Conservation (phyloP, 2,797 vertebrate species). For the Thaleichthys pacificus region DNA sequence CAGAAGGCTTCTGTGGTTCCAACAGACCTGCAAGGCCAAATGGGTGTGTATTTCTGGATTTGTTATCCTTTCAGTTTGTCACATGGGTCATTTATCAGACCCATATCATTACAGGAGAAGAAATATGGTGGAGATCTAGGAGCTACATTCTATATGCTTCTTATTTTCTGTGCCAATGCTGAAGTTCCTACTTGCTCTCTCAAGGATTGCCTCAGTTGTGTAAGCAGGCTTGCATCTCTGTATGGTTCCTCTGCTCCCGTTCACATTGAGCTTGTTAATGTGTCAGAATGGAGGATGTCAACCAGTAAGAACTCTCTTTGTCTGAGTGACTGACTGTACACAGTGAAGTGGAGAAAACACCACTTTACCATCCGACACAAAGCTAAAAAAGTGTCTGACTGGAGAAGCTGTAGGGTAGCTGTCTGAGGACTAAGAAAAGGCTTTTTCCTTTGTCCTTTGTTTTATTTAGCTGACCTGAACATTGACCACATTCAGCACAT, state of each 20-base stretch:
- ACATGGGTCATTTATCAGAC: constrained; percentile 50
- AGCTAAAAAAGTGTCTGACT: no score
- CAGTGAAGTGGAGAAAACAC: constrained; percentile 21
- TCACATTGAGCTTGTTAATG: constrained; percentile 15
- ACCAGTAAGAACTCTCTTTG: constrained; percentile 35
- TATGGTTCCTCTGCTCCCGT: constrained; percentile 11
- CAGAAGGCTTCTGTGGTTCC: constrained; percentile 50
- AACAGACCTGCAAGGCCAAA: constrained; percentile 57
- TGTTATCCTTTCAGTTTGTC: constrained; percentile 44
- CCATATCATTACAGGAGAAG: constrained; percentile 41
- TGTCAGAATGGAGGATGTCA: constrained; percentile 41
- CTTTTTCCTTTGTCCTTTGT: no score
- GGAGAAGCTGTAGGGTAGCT: no score
- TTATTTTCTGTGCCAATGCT: constrained; percentile 18
- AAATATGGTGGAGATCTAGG: constrained; percentile 17
- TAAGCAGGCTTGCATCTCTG: constrained; percentile 33
- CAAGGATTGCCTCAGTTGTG: constrained; percentile 20
- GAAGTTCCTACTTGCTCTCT: constrained; percentile 16
- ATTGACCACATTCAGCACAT: constrained; percentile 1
- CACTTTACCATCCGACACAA: neutral
- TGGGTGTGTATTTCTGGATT: constrained; percentile 32
- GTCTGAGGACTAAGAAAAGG: no score
- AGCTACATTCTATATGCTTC: constrained; percentile 16
- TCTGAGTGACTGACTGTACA: constrained; percentile 46
- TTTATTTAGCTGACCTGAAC: neutral